Evolutionary conservation across 2,797 vertebrate species (phyloP).

Genomic region (Onychomys torridus): DNA sequence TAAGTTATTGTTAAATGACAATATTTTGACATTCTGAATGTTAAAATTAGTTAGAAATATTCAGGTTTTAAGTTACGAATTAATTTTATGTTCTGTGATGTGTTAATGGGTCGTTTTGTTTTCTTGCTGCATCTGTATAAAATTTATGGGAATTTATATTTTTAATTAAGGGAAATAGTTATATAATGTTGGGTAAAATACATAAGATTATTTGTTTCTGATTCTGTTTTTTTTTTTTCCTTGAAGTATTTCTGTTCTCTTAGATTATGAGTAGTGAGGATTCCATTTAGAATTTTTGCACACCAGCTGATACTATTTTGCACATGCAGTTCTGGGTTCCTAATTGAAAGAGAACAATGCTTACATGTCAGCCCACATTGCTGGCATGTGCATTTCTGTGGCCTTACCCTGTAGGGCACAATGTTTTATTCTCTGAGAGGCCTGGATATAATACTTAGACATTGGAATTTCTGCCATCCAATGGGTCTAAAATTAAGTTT

Average conservation of each 20-base stretch:
- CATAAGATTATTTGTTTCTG: slow-evolving; percentile 19
- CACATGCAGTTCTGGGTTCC: not conserved
- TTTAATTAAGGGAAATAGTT: slow-evolving; percentile 57
- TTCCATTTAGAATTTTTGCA: slow-evolving; percentile 46
- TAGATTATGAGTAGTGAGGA: slow-evolving; percentile 27
- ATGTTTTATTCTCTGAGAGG: not conserved
- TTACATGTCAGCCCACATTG: not conserved
- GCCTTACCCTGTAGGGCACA: not conserved
- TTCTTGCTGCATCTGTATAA: slow-evolving; percentile 1
- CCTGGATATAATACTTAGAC: not conserved
- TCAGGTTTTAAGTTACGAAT: slow-evolving; percentile 11
- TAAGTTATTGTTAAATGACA: slow-evolving; percentile 38
- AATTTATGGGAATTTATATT: slow-evolving; percentile 52
- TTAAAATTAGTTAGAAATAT: slow-evolving; percentile 42
- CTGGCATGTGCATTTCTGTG: slow-evolving; percentile 4
- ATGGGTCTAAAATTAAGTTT: slow-evolving; percentile 3
- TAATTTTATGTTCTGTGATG: slow-evolving; percentile 20
- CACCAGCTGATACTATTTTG: not conserved
- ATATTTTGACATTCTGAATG: slow-evolving; percentile 42
- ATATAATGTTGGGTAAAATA: not conserved
- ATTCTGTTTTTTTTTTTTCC: not conserved
- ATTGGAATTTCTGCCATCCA: slow-evolving; percentile 31
- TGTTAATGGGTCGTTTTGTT: not conserved
- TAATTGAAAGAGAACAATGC: not conserved
- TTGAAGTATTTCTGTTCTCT: not conserved